A percentile compares a stretch with the other conserved stretches of the same genome.
Evolutionary conservation across 1,140 invertebrate genomes (phyloP).

Genomic region (Brachionus koreanus): DNA sequence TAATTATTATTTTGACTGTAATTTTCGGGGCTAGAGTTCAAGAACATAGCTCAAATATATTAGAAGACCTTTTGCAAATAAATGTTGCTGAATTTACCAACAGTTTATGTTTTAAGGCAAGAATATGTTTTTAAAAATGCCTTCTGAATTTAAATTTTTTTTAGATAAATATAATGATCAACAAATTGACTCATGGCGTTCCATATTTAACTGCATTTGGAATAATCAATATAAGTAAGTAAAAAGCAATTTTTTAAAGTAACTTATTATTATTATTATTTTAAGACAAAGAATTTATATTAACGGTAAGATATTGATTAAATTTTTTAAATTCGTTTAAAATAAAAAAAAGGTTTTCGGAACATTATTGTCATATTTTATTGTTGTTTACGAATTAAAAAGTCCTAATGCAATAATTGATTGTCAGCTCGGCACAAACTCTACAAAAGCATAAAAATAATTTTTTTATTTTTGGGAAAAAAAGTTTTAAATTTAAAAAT

Average conservation of each 20-base stretch:
- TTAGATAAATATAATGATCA: neutral
- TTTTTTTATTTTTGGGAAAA: too few relatives aligned
- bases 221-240: neutral
- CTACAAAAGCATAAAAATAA: too few relatives aligned
- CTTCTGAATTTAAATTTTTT: neutral
- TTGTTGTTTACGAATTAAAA: neutral
- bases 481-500: too few relatives aligned
- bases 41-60: neutral
- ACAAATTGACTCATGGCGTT: neutral
- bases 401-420: neutral
- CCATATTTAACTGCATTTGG: neutral
- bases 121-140: neutral
- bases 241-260: neutral
- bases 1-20: neutral
- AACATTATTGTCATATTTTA: constrained; percentile 16
- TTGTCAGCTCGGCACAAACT: neutral
- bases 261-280: neutral
- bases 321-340: neutral
- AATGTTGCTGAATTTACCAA: constrained; percentile 4
- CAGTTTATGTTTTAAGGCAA: constrained; percentile 36
- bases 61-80: neutral
- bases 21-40: neutral
- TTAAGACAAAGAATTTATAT: constrained; percentile 8
- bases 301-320: neutral
- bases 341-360: neutral